Conservation (phyloP, 2,888 invertebrate genomes). For the Dyspetes luteomarginatus region DNA sequence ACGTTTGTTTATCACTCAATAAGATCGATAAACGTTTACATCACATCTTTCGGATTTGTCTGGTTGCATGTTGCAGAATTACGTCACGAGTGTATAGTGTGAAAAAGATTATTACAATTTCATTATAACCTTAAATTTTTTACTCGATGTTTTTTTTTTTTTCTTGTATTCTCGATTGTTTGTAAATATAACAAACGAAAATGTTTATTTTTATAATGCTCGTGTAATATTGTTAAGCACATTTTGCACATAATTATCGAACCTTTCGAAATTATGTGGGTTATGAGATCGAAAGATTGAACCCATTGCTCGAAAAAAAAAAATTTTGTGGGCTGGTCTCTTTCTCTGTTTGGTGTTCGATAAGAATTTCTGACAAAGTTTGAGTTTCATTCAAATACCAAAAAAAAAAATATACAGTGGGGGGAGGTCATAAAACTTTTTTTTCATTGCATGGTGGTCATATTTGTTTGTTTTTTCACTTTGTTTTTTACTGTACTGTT, state of each 20-base stretch:
- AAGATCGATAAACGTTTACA: not conserved
- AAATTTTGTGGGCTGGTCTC: too few species aligned
- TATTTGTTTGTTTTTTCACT: too few species aligned
- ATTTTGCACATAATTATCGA: not conserved
- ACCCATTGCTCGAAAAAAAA: too few species aligned
- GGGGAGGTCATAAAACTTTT: too few species aligned
- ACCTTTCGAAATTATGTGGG: not conserved
- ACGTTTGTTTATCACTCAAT: not conserved
- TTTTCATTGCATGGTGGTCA: too few species aligned
- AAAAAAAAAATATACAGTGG: too few species aligned
- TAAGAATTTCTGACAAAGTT: too few species aligned
- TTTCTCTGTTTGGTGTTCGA: too few species aligned
- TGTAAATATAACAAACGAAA: constrained; percentile 57
- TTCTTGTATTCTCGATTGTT: constrained; percentile 44
- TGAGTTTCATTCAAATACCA: too few species aligned
- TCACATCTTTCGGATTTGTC: not conserved
- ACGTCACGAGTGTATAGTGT: constrained; percentile 59
- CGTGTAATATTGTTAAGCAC: not conserved
- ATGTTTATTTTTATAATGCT: constrained; percentile 18
- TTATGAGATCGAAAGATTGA: too few species aligned
- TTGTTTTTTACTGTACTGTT: too few species aligned
- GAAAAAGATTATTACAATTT: constrained; percentile 56
- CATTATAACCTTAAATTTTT: constrained; percentile 65
- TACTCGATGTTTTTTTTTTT: constrained; percentile 24
- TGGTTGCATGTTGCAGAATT: constrained; percentile 43